Evolutionary conservation across 2,888 invertebrate genomes (phyloP).

Genomic region (Dryococelus australis): DNA sequence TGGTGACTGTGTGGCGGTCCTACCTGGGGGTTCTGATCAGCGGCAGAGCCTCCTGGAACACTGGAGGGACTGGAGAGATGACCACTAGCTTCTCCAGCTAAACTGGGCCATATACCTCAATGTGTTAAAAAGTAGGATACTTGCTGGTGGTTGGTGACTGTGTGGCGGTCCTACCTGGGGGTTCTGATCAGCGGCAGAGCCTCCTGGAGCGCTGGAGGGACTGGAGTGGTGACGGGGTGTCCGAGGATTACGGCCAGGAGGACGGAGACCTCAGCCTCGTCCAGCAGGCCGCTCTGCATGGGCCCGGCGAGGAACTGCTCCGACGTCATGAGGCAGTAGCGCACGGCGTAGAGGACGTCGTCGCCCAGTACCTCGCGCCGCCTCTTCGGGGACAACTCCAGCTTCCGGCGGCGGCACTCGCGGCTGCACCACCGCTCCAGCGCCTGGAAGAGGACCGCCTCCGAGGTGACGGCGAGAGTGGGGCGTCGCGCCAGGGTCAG

Average conservation of each 20-base stretch:
- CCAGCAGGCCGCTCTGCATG: slow-evolving; percentile 63
- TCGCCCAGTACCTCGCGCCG: slow-evolving; percentile 61
- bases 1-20: no score
- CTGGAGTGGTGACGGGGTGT: background rate
- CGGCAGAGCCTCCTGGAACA: no score
- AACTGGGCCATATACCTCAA: no score
- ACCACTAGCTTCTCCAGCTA: no score
- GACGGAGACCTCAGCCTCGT: slow-evolving; percentile 61
- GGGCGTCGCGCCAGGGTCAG: slow-evolving; percentile 71
- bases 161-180: background rate
- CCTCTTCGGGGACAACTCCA: slow-evolving; percentile 62
- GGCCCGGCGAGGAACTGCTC: slow-evolving; percentile 69
- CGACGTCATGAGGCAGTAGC: slow-evolving; percentile 72
- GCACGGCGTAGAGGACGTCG: slow-evolving; percentile 62
- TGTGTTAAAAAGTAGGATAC: no score
- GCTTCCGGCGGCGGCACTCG: slow-evolving; percentile 64
- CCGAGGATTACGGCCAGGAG: slow-evolving; percentile 52
- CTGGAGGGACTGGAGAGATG: no score
- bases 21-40: no score
- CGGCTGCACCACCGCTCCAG: slow-evolving; percentile 68
- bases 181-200: background rate
- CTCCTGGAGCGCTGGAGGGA: background rate
- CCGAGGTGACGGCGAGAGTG: slow-evolving; percentile 70
- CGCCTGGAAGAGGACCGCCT: slow-evolving; percentile 61
- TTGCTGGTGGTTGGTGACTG: no score